Evolutionary conservation across 2,888 invertebrate species (phyloP), one percentile per base, ranked within the genome.

Genomic region (Callyntrura sp.): DNA sequence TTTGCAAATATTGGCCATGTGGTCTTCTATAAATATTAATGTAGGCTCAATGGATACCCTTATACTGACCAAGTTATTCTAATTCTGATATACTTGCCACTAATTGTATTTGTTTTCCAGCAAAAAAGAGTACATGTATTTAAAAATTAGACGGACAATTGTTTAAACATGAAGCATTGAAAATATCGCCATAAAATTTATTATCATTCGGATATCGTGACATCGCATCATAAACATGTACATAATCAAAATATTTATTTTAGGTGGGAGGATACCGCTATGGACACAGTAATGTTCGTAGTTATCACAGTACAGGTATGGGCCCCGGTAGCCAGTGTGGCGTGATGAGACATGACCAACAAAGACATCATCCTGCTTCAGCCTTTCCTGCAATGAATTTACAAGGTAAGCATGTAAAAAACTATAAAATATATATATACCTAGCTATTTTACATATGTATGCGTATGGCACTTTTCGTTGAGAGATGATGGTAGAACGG

Each of bases 311-410:
- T 28, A 88, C 92, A 28, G 92, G 93, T 43, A 93, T 93, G 93
- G 92, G 93, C 76, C 91, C 92, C 12, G 93, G 93, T 45, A 90
- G 93, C 55, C 93, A 93, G 83, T 93, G 93, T 78, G 93, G 92
- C 62, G 93, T 93, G 25, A 93, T 93, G 93, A 76, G 93, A 90
- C 93, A 93, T 89, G 93, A 93, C 85, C 93, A 93, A 92, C 93
- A 93, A 91, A 91, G 93, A 90, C 93, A 93, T 88, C 93, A 93
- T 88, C 92, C 93, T 84, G 91, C 93, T 62, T 91, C 92, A 65
- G 90, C 93, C 85, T 93, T 93, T 82, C 93, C 93, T 65, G 85
- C 93, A 55, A 93, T 93, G 93, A 93, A 93, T 90, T 91, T 93
- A 85, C 93, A 93, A 93, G 93, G 93, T 93, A 91, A 17, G 45